These are phyloP conservation scores for Phrynocephalus guinanensis DNA, from an alignment of 2,797 vertebrate genomes.

Conservation along the genomic window DNA sequence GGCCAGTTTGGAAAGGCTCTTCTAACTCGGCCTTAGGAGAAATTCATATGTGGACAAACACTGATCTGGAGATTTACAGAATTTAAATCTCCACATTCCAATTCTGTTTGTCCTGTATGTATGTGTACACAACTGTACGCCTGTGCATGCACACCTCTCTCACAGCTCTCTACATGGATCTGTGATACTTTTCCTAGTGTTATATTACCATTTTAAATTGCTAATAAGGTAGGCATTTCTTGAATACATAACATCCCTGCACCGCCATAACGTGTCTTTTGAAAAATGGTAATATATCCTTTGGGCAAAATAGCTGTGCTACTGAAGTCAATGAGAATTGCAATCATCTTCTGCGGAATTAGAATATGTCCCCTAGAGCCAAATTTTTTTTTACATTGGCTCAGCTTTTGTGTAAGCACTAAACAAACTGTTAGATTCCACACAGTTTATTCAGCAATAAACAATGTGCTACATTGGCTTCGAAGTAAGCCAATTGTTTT, in stretches of 20 bases:
- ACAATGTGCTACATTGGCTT: neutral
- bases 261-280: neutral
- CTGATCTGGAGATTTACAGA: neutral
- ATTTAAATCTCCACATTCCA: neutral
- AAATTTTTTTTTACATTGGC: slow-evolving; percentile 3
- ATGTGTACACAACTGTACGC: neutral
- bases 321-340: slow-evolving; percentile 33
- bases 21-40: neutral
- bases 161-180: neutral
- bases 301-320: slow-evolving; percentile 43
- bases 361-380: neutral
- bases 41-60: neutral
- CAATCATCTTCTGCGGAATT: slow-evolving; percentile 8
- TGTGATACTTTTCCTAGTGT: neutral
- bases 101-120: neutral
- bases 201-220: neutral
- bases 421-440: slow-evolving; percentile 18
- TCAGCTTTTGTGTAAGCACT: slow-evolving; percentile 22
- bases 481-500: neutral
- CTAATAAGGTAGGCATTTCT: slow-evolving; percentile 39
- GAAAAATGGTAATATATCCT: slow-evolving; percentile 21
- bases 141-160: neutral
- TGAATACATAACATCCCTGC: slow-evolving; percentile 16
- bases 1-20: neutral
- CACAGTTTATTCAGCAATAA: slow-evolving; percentile 23